phyloP scores from a whole-genome alignment of 1,140 invertebrate species.

The Popillia japonica region DNA sequence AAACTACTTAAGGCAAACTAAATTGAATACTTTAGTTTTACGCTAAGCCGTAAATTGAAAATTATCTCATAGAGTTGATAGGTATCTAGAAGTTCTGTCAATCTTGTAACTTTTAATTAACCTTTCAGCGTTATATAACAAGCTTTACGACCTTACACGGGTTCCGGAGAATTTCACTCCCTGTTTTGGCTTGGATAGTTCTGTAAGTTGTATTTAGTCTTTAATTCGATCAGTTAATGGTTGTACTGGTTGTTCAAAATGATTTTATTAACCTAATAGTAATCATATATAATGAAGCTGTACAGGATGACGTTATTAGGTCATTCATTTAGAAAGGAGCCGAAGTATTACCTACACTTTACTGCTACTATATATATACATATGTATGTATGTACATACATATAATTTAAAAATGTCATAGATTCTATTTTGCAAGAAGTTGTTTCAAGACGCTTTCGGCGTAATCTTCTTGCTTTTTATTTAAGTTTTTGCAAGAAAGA shows the following conservation, averaged over 20 bases:
- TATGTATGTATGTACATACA: no score
- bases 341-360: no score
- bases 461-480: no score
- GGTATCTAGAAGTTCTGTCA: background rate
- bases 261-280: background rate
- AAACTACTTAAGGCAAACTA: background rate
- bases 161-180: background rate
- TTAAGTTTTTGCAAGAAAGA: no score
- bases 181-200: background rate
- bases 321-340: no score
- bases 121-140: background rate
- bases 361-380: no score
- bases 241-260: background rate
- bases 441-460: no score
- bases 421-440: no score
- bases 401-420: no score
- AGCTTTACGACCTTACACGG: background rate
- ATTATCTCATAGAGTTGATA: background rate
- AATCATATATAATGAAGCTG: no score
- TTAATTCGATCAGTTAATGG: background rate
- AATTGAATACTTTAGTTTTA: background rate
- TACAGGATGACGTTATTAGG: no score
- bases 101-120: slow-evolving; percentile 12
- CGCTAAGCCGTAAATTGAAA: background rate
- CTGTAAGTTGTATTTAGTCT: background rate